Percentiles rank a stretch among this genome's conserved stretches.
Evolutionary conservation across 37 sponge, comb jelly and placozoan genomes (phyloP).

Genomic region (Hexactinellida sp.): DNA sequence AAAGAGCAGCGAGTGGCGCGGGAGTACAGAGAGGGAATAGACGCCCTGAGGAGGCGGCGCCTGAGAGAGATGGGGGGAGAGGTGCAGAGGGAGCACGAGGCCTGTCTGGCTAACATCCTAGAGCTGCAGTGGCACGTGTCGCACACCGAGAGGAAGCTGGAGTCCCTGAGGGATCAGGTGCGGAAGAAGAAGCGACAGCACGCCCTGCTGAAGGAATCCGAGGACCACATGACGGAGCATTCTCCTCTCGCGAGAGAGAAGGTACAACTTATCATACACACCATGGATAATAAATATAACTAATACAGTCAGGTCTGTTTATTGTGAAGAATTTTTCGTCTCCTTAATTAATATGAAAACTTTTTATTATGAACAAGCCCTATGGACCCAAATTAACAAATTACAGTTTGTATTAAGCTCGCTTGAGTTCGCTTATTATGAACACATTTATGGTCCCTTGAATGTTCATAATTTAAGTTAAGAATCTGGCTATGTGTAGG

Average conservation of each 20-base stretch:
- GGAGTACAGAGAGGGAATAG: not conserved
- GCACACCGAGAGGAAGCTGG: not conserved
- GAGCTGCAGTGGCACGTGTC: slow-evolving; percentile 3
- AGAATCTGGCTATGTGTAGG: not conserved
- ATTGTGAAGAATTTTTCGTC: too few relatives aligned
- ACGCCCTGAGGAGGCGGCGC: not conserved
- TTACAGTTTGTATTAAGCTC: too few relatives aligned
- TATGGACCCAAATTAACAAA: too few relatives aligned
- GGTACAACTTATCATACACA: not conserved
- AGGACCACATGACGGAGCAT: slow-evolving; percentile 5
- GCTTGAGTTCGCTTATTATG: too few relatives aligned
- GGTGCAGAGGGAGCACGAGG: slow-evolving; percentile 3
- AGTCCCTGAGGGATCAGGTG: not conserved
- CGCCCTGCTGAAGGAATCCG: not conserved
- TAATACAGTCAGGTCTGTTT: not conserved
- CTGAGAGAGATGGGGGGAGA: slow-evolving; percentile 11
- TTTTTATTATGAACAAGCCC: too few relatives aligned
- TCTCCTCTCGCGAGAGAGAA: not conserved
- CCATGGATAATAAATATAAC: not conserved
- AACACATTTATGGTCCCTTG: too few relatives aligned
- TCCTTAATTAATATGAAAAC: too few relatives aligned
- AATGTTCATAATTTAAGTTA: not conserved
- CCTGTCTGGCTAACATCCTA: slow-evolving; percentile 1
- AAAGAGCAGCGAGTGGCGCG: not conserved
- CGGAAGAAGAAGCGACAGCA: not conserved